These are phyloP conservation scores for Eidolon helvum DNA, from an alignment of 2,113 vertebrate genomes.

Conservation along the genomic window DNA sequence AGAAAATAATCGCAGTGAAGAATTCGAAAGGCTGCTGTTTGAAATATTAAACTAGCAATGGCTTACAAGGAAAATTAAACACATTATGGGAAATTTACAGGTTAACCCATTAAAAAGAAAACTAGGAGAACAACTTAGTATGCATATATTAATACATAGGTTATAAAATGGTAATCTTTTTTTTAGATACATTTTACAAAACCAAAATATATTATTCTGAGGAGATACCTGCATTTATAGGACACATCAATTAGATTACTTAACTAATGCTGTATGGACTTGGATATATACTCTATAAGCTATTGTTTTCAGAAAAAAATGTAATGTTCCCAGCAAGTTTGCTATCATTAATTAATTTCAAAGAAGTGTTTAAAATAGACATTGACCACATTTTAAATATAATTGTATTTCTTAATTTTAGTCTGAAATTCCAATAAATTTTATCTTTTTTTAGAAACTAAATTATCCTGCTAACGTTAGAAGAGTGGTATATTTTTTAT, in stretches of 20 bases:
- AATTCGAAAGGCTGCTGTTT: neutral
- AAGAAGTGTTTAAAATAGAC: neutral
- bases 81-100: neutral
- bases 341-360: neutral
- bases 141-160: neutral
- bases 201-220: neutral
- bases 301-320: conserved; percentile 2
- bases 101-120: neutral
- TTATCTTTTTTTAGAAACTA: neutral
- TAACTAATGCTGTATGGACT: neutral
- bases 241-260: neutral
- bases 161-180: neutral
- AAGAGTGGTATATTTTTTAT: neutral
- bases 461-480: neutral
- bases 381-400: neutral
- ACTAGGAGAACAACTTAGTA: neutral
- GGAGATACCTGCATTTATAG: neutral
- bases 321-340: neutral
- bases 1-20: neutral
- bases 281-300: neutral
- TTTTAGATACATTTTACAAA: neutral
- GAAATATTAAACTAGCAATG: neutral
- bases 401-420: neutral
- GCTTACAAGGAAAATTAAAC: neutral
- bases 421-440: neutral